Evolutionary conservation across 2,888 invertebrate species (phyloP).

Genomic region (Aspidapion aeneum): DNA sequence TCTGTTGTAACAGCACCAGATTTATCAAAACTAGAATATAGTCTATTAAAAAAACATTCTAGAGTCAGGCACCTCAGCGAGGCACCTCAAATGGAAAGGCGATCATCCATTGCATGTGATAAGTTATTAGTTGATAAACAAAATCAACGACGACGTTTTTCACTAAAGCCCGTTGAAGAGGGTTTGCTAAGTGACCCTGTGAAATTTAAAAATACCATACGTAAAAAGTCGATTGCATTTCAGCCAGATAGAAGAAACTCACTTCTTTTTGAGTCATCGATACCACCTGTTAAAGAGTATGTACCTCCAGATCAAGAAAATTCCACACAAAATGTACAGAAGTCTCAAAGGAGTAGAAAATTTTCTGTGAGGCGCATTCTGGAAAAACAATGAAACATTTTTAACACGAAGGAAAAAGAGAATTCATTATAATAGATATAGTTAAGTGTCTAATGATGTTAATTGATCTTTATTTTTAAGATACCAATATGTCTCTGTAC

Average conservation of each 20-base stretch:
- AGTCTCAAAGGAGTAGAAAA: not conserved
- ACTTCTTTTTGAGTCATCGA: constrained; percentile 13
- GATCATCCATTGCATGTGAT: constrained; percentile 33
- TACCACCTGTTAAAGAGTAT: constrained; percentile 21
- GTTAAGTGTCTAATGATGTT: too few relatives aligned
- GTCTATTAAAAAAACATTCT: constrained; percentile 34
- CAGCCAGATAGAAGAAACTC: constrained; percentile 18
- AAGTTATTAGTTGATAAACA: constrained; percentile 16
- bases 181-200: constrained; percentile 15
- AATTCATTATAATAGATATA: too few relatives aligned
- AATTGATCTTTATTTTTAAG: too few relatives aligned
- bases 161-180: constrained; percentile 36
- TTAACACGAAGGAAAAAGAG: too few relatives aligned
- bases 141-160: constrained; percentile 31
- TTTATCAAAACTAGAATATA: constrained; percentile 45
- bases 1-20: constrained; percentile 56
- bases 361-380: not conserved
- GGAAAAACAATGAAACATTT: too few relatives aligned
- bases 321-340: not conserved
- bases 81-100: constrained; percentile 25
- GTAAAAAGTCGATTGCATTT: constrained; percentile 18
- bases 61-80: constrained; percentile 26
- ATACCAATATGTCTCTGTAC: too few relatives aligned
- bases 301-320: constrained; percentile 17
- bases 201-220: constrained; percentile 14